A percentile compares a stretch with the other conserved stretches of the same genome.
These are phyloP conservation scores for Urocitellus parryii DNA, from an alignment of 2,113 vertebrate genomes.

Conservation along the genomic window DNA sequence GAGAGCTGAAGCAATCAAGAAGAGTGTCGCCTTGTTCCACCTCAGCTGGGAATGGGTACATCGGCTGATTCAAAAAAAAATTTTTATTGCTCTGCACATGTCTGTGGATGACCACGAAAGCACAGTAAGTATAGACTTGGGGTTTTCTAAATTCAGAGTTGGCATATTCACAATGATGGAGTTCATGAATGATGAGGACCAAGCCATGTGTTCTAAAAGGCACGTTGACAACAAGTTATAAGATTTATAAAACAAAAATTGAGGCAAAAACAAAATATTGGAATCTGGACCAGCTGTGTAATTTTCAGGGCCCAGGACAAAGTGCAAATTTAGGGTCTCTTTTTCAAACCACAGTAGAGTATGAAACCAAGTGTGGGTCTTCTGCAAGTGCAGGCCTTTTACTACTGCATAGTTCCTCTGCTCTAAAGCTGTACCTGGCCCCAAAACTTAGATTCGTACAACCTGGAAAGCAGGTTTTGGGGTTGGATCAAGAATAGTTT, in stretches of 20 bases:
- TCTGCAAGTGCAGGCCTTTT: neutral
- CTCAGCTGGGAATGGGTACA: neutral
- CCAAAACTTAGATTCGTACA: neutral
- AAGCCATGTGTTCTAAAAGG: neutral
- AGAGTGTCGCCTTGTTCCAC: neutral
- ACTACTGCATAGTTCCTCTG: fast-evolving
- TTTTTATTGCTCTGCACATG: neutral
- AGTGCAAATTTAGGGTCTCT: neutral
- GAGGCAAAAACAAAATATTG: neutral
- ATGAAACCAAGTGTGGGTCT: neutral
- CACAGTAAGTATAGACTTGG: neutral
- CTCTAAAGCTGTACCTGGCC: neutral
- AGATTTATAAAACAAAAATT: constrained; percentile 10
- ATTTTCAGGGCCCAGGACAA: neutral
- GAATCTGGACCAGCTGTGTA: neutral
- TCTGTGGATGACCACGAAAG: neutral
- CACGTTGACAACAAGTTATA: neutral
- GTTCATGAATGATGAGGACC: neutral
- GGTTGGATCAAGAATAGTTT: neutral
- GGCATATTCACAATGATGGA: neutral
- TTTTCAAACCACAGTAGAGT: neutral
- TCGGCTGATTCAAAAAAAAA: too few species aligned
- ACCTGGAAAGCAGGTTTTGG: neutral
- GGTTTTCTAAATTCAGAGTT: neutral
- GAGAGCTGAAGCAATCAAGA: neutral